Conservation (phyloP, 1,140 invertebrate genomes). For the Lepeophtheirus salmonis region DNA sequence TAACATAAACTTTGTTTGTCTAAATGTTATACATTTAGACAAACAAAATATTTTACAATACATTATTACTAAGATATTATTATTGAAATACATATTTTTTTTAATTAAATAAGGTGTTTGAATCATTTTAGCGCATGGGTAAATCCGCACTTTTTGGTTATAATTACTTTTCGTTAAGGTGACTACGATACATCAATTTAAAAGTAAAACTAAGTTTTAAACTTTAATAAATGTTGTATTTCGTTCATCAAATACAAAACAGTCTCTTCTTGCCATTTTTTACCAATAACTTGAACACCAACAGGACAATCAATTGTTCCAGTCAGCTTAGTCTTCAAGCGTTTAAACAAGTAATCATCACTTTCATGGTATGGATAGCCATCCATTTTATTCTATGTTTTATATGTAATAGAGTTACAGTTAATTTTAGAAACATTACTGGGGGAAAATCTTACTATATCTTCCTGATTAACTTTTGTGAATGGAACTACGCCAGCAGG, state of each 20-base stretch:
- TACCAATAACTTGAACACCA: conserved; percentile 11
- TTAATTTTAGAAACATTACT: too few relatives aligned
- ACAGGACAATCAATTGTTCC: neutral
- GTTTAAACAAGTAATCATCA: neutral
- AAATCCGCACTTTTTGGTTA: too few relatives aligned
- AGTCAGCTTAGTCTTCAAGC: neutral
- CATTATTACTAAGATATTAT: too few relatives aligned
- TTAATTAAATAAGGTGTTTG: too few relatives aligned
- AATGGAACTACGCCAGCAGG: conserved; percentile 5
- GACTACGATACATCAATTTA: too few relatives aligned
- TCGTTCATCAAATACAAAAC: conserved; percentile 9
- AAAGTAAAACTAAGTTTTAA: neutral
- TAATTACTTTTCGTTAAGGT: too few relatives aligned
- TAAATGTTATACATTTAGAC: too few relatives aligned
- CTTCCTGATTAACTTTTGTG: neutral
- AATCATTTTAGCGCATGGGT: too few relatives aligned
- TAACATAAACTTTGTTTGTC: too few relatives aligned
- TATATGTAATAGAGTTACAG: too few relatives aligned
- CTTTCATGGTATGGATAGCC: neutral
- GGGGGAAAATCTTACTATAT: neutral
- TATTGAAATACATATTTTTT: too few relatives aligned
- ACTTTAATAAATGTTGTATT: neutral
- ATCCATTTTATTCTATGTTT: neutral
- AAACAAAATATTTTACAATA: too few relatives aligned
- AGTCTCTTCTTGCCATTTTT: conserved; percentile 8